phyloP scores from a whole-genome alignment of 2,113 vertebrate species.

The Apus apus region DNA sequence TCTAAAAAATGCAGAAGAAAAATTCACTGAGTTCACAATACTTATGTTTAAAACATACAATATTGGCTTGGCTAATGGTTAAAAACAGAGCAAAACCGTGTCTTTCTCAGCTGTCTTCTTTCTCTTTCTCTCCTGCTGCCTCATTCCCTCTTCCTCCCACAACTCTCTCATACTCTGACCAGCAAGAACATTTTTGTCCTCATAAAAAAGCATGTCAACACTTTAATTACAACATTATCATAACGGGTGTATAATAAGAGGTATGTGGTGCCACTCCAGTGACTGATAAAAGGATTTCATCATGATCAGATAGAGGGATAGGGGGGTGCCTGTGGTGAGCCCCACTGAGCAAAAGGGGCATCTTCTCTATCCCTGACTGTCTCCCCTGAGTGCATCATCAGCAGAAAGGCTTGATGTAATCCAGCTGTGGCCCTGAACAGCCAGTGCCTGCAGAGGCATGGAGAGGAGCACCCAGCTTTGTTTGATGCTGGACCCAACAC shows the following conservation, averaged over 20 bases:
- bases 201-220: not conserved
- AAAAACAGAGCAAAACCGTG: not conserved
- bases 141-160: not conserved
- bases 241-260: not conserved
- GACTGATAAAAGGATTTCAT: not conserved
- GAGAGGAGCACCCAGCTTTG: not conserved
- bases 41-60: not conserved
- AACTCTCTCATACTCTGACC: not conserved
- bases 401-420: not conserved
- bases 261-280: not conserved
- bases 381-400: rapidly evolving
- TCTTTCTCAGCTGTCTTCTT: not conserved
- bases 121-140: not conserved
- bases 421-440: not conserved
- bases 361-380: not conserved
- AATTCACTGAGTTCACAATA: not conserved
- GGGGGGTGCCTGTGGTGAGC: not conserved
- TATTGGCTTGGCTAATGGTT: not conserved
- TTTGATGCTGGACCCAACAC: not conserved
- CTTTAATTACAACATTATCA: not conserved
- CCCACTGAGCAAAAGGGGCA: rapidly evolving
- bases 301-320: rapidly evolving
- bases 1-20: not conserved
- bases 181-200: not conserved
- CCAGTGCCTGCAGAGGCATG: rapidly evolving